Conservation (phyloP, 2,888 invertebrate genomes). For the Dolichopus griseipennis region DNA sequence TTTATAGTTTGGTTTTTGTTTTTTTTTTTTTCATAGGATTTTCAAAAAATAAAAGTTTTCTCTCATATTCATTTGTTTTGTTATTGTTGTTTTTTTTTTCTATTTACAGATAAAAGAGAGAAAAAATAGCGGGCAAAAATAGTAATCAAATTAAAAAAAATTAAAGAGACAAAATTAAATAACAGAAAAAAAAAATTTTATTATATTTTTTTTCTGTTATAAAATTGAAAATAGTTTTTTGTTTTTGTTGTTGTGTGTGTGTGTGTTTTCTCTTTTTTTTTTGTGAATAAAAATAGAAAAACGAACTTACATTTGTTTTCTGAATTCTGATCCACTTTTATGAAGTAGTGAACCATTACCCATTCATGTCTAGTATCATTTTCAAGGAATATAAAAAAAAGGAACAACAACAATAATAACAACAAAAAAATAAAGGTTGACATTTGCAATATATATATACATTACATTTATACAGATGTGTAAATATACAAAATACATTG, state of each 20-base stretch:
- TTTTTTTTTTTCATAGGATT: not conserved
- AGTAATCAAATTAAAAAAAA: too few species aligned
- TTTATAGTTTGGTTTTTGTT: too few species aligned
- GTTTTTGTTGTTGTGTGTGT: not conserved
- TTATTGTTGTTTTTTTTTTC: not conserved
- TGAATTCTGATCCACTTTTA: not conserved
- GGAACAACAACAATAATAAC: too few species aligned
- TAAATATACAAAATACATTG: not conserved
- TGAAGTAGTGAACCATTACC: not conserved
- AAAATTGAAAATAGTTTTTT: too few species aligned
- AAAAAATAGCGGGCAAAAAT: too few species aligned
- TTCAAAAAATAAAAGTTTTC: too few species aligned
- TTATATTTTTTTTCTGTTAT: too few species aligned
- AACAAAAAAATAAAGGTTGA: not conserved
- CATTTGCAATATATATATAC: not conserved
- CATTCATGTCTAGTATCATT: conserved; percentile 1
- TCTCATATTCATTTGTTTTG: too few species aligned
- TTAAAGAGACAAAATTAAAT: too few species aligned
- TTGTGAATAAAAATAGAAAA: too few species aligned
- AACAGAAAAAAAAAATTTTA: too few species aligned
- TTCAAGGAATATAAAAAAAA: too few species aligned
- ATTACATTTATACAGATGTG: not conserved
- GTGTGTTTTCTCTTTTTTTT: not conserved
- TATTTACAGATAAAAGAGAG: not conserved
- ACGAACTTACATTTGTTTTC: not conserved